Evolutionary conservation across 2,888 invertebrate genomes (phyloP).

Genomic region (Apamea crenata): DNA sequence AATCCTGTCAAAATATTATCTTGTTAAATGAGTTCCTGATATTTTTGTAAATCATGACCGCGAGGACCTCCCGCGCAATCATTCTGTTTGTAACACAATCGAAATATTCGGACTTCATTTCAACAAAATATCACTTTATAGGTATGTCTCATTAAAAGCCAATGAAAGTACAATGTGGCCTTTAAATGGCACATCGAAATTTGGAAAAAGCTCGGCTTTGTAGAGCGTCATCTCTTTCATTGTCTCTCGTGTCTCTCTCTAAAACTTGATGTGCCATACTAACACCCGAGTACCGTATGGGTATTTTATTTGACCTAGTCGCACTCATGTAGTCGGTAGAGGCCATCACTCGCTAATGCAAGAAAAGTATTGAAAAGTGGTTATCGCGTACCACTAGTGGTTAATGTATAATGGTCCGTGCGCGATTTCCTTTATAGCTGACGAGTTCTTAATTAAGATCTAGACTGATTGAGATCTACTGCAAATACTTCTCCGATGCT

Average conservation of each 20-base stretch:
- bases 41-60: not conserved
- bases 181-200: not conserved
- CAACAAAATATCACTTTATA: not conserved
- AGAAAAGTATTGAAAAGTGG: not conserved
- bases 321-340: not conserved
- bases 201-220: not conserved
- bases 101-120: not conserved
- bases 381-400: not conserved
- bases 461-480: slow-evolving; percentile 21
- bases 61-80: too few species aligned
- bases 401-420: accelerated
- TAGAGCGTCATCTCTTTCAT: not conserved
- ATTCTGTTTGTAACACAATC: not conserved
- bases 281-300: not conserved
- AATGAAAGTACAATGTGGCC: too few species aligned
- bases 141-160: not conserved
- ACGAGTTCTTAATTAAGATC: slow-evolving; percentile 37
- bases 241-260: not conserved
- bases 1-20: not conserved
- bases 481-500: slow-evolving; percentile 19
- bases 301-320: not conserved
- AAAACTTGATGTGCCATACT: not conserved
- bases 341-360: not conserved
- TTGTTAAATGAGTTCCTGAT: not conserved
- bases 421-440: slow-evolving; percentile 3